Evolutionary conservation across 2,888 invertebrate genomes (phyloP).

Genomic region (Apomyelois bistriatella): DNA sequence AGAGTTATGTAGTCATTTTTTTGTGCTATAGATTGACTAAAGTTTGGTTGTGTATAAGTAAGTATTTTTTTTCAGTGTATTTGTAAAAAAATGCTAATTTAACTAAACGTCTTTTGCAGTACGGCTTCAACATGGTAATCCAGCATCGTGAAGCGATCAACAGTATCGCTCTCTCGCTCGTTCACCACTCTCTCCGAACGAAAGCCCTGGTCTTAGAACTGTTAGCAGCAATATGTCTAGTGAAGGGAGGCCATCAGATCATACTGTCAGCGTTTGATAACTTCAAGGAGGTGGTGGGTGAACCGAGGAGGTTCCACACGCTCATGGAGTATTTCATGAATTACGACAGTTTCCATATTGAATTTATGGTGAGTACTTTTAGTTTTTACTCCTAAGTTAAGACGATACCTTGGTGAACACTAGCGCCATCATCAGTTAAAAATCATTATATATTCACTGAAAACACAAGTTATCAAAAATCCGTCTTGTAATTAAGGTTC

Average conservation of each 20-base stretch:
- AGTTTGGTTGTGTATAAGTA: too few relatives aligned
- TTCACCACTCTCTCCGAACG: slow-evolving; percentile 97
- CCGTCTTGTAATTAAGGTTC: too few relatives aligned
- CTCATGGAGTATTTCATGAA: slow-evolving; percentile 98
- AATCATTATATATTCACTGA: too few relatives aligned
- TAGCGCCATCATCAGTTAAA: too few relatives aligned
- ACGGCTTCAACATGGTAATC: slow-evolving; percentile 99
- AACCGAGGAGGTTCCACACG: slow-evolving; percentile 96
- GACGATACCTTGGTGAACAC: too few relatives aligned
- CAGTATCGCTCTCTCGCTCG: slow-evolving; percentile 97
- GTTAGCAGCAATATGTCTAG: slow-evolving; percentile 98
- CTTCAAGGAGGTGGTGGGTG: slow-evolving; percentile 93
- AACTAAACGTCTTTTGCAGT: slow-evolving; percentile 71
- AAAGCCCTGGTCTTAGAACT: slow-evolving; percentile 98
- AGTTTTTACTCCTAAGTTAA: too few relatives aligned
- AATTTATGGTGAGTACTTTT: slow-evolving; percentile 92
- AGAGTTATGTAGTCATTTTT: too few relatives aligned
- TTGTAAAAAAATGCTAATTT: too few relatives aligned
- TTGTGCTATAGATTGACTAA: too few relatives aligned
- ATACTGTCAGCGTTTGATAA: slow-evolving; percentile 98
- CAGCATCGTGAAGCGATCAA: slow-evolving; percentile 99
- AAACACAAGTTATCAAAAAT: too few relatives aligned
- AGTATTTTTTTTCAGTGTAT: too few relatives aligned
- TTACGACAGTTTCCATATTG: slow-evolving; percentile 97
- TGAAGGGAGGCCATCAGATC: slow-evolving; percentile 99